Evolutionary conservation across 2,797 vertebrate species (phyloP).

Genomic region (Amphiprion clarkii): DNA sequence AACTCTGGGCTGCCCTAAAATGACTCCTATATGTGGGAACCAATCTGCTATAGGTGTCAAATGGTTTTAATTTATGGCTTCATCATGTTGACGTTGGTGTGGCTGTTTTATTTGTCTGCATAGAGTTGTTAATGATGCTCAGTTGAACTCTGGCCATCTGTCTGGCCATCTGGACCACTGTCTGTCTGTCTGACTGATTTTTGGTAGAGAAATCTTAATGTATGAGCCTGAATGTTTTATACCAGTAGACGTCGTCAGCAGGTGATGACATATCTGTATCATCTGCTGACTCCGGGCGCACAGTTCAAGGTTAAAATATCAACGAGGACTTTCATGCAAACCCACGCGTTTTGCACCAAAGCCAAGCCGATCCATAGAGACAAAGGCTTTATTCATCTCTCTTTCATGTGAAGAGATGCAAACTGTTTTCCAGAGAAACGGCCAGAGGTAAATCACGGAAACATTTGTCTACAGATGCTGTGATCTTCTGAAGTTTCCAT

Average conservation of each 20-base stretch:
- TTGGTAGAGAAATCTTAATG: slow-evolving; percentile 17
- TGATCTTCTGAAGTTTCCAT: slow-evolving; percentile 11
- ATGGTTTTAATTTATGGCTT: slow-evolving; percentile 2
- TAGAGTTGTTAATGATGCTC: slow-evolving; percentile 47
- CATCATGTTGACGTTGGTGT: slow-evolving; percentile 6
- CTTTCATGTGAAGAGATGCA: slow-evolving; percentile 12
- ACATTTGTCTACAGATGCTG: background rate
- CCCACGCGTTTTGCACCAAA: background rate
- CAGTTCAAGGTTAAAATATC: slow-evolving; percentile 15
- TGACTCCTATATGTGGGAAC: background rate
- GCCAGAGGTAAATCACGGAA: slow-evolving; percentile 32
- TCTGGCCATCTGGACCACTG: slow-evolving; percentile 71
- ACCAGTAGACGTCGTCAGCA: background rate
- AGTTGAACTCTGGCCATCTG: slow-evolving; percentile 71
- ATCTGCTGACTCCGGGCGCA: slow-evolving; percentile 11
- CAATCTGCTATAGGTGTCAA: background rate
- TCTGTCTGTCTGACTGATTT: slow-evolving; percentile 56
- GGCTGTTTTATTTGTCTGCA: slow-evolving; percentile 21
- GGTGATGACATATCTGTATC: slow-evolving; percentile 2
- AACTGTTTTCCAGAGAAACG: slow-evolving; percentile 29
- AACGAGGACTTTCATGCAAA: background rate
- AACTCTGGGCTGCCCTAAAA: background rate
- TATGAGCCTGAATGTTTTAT: background rate
- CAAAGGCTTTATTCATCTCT: slow-evolving; percentile 24
- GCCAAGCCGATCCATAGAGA: background rate